Evolutionary conservation across 1,140 invertebrate genomes (phyloP).

Genomic region (Dendroctonus valens): DNA sequence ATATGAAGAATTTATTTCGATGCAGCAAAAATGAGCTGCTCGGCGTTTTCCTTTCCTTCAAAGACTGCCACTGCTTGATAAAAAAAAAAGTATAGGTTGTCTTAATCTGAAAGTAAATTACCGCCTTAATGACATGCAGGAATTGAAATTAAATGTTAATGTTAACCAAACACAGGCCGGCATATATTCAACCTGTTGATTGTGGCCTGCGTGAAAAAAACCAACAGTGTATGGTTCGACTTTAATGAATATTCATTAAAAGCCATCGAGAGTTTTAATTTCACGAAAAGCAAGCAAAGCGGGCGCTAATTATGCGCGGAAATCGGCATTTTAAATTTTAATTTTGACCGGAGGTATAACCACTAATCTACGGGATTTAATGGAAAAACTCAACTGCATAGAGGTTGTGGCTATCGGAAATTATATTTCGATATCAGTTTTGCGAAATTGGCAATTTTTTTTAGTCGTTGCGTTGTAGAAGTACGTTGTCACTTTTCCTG

Average conservation of each 20-base stretch:
- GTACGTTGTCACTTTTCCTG: too few species aligned
- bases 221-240: conserved; percentile 22
- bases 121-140: conserved; percentile 3
- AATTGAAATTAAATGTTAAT: conserved; percentile 18
- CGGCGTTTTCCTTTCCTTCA: too few species aligned
- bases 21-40: too few species aligned
- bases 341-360: conserved; percentile 23
- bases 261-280: conserved; percentile 29
- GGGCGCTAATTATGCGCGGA: conserved; percentile 30
- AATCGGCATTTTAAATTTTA: conserved; percentile 32
- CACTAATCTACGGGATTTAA: conserved; percentile 12
- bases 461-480: too few species aligned
- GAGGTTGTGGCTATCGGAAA: not conserved
- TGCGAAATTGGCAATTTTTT: too few species aligned
- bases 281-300: conserved; percentile 25
- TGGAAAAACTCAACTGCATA: conserved; percentile 7
- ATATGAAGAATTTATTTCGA: too few species aligned
- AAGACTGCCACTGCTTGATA: too few species aligned
- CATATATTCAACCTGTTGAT: conserved; percentile 25
- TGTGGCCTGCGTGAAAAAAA: conserved; percentile 11
- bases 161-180: conserved; percentile 10
- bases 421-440: not conserved
- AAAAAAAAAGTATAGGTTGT: not conserved
- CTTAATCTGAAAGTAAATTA: not conserved
- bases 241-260: conserved; percentile 32